Evolutionary conservation across 2,113 vertebrate genomes (phyloP), one percentile per base, ranked within the genome.

Genomic region (Bombycilla garrulus): DNA sequence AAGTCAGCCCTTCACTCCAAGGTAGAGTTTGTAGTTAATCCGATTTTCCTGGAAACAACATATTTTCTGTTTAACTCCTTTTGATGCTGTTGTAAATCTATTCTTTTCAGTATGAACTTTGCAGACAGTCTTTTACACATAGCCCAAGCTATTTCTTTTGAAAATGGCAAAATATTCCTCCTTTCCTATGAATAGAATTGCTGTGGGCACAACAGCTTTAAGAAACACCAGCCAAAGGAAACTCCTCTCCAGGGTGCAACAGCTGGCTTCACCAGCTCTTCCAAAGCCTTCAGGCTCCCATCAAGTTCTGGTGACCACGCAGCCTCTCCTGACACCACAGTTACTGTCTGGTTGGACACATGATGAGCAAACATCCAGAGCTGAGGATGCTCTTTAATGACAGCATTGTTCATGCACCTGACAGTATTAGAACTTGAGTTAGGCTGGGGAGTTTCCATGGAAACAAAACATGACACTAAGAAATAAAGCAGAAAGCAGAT

Each of bases 371-470:
- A 54, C 8, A 5, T 23, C 76, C 45, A 2, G 71, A 90, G 62
- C 45, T 69, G 71, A 58, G 45, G 38, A n/a, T 28, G 48, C 36
- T 86, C 79, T 80, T 80, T 40, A 92, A 73, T 83, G 80, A 69
- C 58, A 92, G 72, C 80, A 53, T 57, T 88, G 67, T 77, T 93
- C 61, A 53, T 83, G 72, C 72, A 93, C 86, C 86, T 92, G 77
- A 94, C 60, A 84, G 56, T 14, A 47, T 47, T 65, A 35, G 16
- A 53, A 62, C 81, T 84, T 51, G 38, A 94, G 81, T 78, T 70
- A 70, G 60, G 83, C 64, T 96, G 84, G 47, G 38, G 65, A 62
- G 93, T 96, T 92, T 84, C 95, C 92, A 96, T 95, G 92, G 94
- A 95, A 96, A 92, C 92, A 88, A 94, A 86, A 83, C 64, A 80